Evolutionary conservation across 2,888 invertebrate genomes (phyloP), one percentile per base, ranked within the genome.

Genomic region (Dendrolimus pini): DNA sequence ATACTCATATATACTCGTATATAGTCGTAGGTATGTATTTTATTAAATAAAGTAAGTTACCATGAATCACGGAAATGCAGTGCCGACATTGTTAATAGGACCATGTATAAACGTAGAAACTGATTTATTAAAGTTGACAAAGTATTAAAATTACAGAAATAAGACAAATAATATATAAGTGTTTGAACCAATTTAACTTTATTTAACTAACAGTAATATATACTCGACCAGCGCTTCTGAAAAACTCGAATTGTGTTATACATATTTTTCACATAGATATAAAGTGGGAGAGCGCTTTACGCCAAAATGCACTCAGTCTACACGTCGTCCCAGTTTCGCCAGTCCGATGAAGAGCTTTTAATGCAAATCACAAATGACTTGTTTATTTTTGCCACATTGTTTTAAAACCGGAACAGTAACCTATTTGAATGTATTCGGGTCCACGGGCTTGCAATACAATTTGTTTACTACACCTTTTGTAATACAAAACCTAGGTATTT

Each of bases 241-340:
- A 59, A 54, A 53, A 55, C 52, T 52, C 54, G n/a, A 58, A 55
- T 59, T 41, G 56, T 57, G 30, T 18, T 10, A 52, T 52, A 30
- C n/a, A 30, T 53, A 14, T 47, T 56, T 41, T 30, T 30, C 30
- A 30, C 30, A 30, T 30, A 30, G 30, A 30, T 30, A 30, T 30
- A 30, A 30, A 30, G 30, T 30, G 30, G 6, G 71, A 78, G 76
- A 78, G 74, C 64, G 63, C 69, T 77, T 75, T 71, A 78, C 75
- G 70, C 67, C 66, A 62, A 79, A 82, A 80, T 80, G 82, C 82
- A 81, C 82, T 82, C 74, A 71, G 70, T 71, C 66, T 63, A 61
- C 59, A 62, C 62, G 59, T 61, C 63, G 69, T 66, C 63, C 70
- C 65, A 69, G 69, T 72, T 73, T 68, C 69, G 65, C 68, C 66